Conservation (phyloP, 2,797 vertebrate genomes). For the Enoplosus armatus region DNA sequence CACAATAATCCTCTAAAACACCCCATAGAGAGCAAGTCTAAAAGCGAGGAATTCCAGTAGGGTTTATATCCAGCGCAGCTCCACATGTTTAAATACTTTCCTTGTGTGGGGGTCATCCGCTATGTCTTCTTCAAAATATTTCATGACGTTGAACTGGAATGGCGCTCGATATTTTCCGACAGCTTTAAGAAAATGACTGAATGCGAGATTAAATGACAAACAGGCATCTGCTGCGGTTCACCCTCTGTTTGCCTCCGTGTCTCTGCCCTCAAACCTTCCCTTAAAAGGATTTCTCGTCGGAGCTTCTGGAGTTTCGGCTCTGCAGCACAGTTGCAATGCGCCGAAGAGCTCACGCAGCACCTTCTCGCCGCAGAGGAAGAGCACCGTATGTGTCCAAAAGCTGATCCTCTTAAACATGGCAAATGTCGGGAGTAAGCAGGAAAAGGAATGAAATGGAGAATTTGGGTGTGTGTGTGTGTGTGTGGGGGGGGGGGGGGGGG, state of each 20-base stretch:
- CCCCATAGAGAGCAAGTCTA: background rate
- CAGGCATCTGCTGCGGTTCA: conserved; percentile 32
- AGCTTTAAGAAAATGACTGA: conserved; percentile 16
- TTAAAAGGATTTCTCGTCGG: conserved; percentile 55
- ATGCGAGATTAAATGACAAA: conserved; percentile 42
- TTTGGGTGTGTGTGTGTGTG: no score
- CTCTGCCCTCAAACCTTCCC: conserved; percentile 38
- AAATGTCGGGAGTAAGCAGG: conserved; percentile 54
- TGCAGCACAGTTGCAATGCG: conserved; percentile 36
- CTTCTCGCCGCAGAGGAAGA: conserved; percentile 51
- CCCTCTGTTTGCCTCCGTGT: conserved; percentile 31
- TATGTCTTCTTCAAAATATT: conserved; percentile 21
- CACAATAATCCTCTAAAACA: conserved; percentile 21
- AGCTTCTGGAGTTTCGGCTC: conserved; percentile 57
- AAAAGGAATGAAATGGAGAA: conserved; percentile 43
- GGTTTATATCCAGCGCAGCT: conserved; percentile 48
- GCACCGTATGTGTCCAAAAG: conserved; percentile 43
- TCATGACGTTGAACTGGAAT: conserved; percentile 9
- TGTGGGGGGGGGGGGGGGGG: no score
- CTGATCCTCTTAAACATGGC: conserved; percentile 68
- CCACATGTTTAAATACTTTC: conserved; percentile 26
- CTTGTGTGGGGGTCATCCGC: background rate
- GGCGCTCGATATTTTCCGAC: background rate
- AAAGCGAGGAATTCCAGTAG: conserved; percentile 15
- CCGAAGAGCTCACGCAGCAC: conserved; percentile 65